Evolutionary conservation across 53 echinoderm and acorn worm species (phyloP).

Genomic region (Glandiceps talaboti): DNA sequence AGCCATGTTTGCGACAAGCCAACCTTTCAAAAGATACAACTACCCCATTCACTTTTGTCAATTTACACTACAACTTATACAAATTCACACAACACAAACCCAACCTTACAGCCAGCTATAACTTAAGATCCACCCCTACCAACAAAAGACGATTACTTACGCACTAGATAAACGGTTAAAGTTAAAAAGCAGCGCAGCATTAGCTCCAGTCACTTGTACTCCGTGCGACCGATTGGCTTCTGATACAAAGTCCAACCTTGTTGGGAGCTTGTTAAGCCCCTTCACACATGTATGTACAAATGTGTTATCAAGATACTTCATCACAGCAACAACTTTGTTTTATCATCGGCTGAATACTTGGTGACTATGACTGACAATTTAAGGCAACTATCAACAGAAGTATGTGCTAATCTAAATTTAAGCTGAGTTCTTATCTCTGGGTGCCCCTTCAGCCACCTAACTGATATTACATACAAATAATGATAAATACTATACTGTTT

Average conservation of each 20-base stretch:
- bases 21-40: no score
- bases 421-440: not conserved
- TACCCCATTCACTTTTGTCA: no score
- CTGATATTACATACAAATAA: not conserved
- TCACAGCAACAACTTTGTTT: not conserved
- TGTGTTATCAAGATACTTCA: not conserved
- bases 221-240: no score
- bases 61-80: no score
- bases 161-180: no score
- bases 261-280: not conserved
- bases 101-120: no score
- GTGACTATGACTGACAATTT: not conserved
- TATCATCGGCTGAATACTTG: not conserved
- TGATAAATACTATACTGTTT: not conserved
- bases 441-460: not conserved
- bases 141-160: no score
- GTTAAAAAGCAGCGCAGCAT: no score
- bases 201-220: no score
- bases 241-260: not conserved
- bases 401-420: not conserved
- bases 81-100: no score
- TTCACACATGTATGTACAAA: not conserved
- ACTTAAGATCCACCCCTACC: no score
- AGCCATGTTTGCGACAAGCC: no score
- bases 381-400: not conserved